These are phyloP conservation scores for Xenus cinereus DNA, from an alignment of 2,113 vertebrate genomes.

Conservation along the genomic window DNA sequence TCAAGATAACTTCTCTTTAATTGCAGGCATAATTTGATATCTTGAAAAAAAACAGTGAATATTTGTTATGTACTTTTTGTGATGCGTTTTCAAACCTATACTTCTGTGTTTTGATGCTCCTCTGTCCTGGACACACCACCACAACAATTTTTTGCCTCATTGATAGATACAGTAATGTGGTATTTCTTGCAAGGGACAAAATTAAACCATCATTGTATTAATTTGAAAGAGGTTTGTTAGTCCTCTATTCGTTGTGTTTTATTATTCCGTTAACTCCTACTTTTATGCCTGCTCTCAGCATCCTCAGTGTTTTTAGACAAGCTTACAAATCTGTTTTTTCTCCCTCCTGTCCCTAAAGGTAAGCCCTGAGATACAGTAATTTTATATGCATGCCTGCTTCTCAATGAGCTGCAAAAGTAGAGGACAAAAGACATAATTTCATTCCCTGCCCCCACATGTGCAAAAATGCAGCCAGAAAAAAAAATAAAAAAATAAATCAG, in stretches of 20 bases:
- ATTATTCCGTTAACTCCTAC: background rate
- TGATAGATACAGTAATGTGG: background rate
- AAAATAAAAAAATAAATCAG: background rate
- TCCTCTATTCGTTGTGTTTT: background rate
- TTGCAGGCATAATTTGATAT: background rate
- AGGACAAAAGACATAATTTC: constrained; percentile 71
- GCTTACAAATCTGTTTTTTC: background rate
- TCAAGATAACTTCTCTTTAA: background rate
- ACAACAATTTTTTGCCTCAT: background rate
- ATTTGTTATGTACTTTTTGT: background rate
- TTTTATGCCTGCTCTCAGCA: background rate
- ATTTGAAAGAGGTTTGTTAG: background rate
- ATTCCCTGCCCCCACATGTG: constrained; percentile 46
- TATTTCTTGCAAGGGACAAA: background rate
- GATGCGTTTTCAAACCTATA: background rate
- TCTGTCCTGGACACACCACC: accelerated
- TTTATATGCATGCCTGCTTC: constrained; percentile 70
- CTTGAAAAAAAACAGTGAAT: background rate
- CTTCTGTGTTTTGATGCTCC: background rate
- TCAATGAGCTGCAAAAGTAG: constrained; percentile 63
- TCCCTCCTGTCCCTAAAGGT: constrained; percentile 51
- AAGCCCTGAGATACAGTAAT: constrained; percentile 58
- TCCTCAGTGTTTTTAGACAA: constrained; percentile 15
- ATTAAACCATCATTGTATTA: background rate
- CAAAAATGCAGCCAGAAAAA: constrained; percentile 56